Percentiles rank a stretch among this genome's conserved stretches.
Evolutionary conservation across 2,797 vertebrate genomes (phyloP).

Genomic region (Cyprinodon diabolis): DNA sequence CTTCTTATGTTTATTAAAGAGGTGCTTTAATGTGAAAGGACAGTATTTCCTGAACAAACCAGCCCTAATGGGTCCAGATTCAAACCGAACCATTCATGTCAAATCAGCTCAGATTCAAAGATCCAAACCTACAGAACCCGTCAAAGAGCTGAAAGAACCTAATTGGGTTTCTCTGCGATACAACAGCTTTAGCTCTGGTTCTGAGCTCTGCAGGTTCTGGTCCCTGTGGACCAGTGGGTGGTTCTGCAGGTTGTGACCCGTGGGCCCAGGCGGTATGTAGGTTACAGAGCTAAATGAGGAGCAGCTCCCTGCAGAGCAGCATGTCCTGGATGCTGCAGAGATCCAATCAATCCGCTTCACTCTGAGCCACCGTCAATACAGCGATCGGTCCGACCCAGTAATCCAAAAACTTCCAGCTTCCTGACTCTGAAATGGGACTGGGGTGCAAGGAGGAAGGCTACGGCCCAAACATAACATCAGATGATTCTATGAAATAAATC

Average conservation of each 20-base stretch:
- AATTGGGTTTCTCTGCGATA: neutral
- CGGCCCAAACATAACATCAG: neutral
- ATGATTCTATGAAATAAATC: too few species aligned
- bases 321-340: slow-evolving; percentile 41
- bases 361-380: neutral
- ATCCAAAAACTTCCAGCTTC: neutral
- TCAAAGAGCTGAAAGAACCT: neutral
- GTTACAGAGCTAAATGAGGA: slow-evolving; percentile 37
- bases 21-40: neutral
- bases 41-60: neutral
- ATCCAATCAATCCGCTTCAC: slow-evolving; percentile 1
- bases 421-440: neutral
- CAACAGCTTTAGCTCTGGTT: too few species aligned
- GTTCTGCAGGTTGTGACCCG: neutral
- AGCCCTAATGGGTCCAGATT: neutral
- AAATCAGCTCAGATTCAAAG: too few species aligned
- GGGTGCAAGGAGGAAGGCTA: neutral
- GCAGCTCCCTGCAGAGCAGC: slow-evolving; percentile 4
- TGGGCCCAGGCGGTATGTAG: slow-evolving; percentile 33
- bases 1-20: neutral
- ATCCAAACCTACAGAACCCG: neutral
- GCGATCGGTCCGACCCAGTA: neutral
- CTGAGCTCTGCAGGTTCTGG: too few species aligned
- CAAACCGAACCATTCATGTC: neutral
- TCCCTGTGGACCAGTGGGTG: too few species aligned